Evolutionary conservation across 2,113 vertebrate species (phyloP), one percentile per base, ranked within the genome.

Genomic region (Gymnocephalus cernua): DNA sequence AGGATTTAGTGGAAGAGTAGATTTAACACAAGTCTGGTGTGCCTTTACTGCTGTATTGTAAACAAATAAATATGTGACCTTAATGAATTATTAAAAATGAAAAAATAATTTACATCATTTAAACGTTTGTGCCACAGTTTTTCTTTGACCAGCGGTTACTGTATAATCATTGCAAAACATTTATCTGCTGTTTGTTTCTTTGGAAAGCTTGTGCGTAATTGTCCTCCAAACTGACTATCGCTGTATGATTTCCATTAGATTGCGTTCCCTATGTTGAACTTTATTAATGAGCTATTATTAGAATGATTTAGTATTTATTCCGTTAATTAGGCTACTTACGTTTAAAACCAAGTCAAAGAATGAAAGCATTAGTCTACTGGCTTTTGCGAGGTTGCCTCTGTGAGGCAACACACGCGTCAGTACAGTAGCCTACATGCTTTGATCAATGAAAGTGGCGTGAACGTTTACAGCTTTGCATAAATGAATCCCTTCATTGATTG

Each of bases 1-100:
- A 93, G n/a, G 94, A 95, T 63, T 75, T 88, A 64, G 87, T 86
- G 80, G 93, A 88, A 38, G 91, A 95, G 83, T 97, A 90, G 96
- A 16, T 18, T 23, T 6, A 32, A 50, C 6, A 19, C 1, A 67
- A 32, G n/a, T 47, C 58, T 29, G 32, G 4, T 63, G 84, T 77
- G 71, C 64, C 61, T 51, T 11, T 69, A 59, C 74, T 77, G 69
- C 73, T 82, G 82, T 89, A 51, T 75, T 88, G 88, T 87, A 81
- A 91, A 91, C 64, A 77, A 68, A 69, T 80, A 71, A 68, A 84
- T 87, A 88, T 92, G 74, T 75, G 70, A 83, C 65, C 69, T 85
- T 67, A 63, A 89, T 78, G 23, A 76, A 88, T 82, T 64, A 88
- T 83, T 67, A 88, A 86, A 89, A 61, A 79, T 19, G 67, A 76